Evolutionary conservation across 2,797 vertebrate species (phyloP), one percentile per base, ranked within the genome.

Genomic region (Vultur gryphus): DNA sequence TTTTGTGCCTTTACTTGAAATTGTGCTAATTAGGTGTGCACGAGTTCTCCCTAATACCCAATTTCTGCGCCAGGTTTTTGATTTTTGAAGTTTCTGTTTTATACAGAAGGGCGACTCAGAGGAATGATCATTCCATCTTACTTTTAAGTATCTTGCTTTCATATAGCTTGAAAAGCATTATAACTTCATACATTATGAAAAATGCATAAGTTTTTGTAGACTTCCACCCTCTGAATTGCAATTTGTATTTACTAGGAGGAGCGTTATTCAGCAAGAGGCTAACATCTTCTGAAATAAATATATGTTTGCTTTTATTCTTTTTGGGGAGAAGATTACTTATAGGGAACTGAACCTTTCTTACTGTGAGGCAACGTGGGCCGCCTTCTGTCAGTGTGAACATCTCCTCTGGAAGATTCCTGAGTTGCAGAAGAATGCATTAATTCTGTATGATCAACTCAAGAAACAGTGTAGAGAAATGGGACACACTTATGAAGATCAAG

Each of bases 401-500:
- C 98, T 99, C 48, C 96, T 98, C 43, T 1, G 12, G 72, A 83
- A 96, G 49, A 98, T 99, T 93, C 97, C 97, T 6, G 24, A 77
- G 8, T 73, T 98, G 81, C 97, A 99, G 91, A 98, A 94, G 83
- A 97, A 98, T 46, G 98, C 98, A 1, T 89, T 99, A 76, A 82
- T 96, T 39, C 81, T 98, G 8, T 99, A 99, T 26, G 90, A 97
- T 21, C 72, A 90, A 7, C 95, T 99, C 58, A 99, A 98, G 96
- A 75, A 65, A 29, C 69, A 37, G 11, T 99, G 98, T 77, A 90
- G 96, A 90, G 58, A 97, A 13, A 90, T 93, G 11, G 98, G 99
- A n/a, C 98, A 99, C 95, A 99, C 98, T 2, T 99, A 98, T 0
- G 95, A 98, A 46, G 90, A 98, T 31, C 95, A 93, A 86, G 62